A percentile compares a stretch with the other conserved stretches of the same genome.
Evolutionary conservation across 2,113 vertebrate species (phyloP).

Genomic region (Ibidorhyncha struthersii): DNA sequence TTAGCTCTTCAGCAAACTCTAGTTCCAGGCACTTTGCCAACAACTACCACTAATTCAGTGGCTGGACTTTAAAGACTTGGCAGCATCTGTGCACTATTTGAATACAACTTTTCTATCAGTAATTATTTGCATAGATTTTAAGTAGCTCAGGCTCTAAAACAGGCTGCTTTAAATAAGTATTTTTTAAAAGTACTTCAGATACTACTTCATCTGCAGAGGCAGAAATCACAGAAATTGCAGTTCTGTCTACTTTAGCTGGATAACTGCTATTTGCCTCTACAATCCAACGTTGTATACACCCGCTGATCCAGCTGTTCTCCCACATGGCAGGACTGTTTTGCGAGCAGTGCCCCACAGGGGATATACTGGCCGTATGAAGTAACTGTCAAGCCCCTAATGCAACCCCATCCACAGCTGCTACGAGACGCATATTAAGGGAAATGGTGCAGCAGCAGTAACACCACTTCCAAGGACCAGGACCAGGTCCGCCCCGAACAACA

Average conservation of each 20-base stretch:
- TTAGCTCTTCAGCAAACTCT: neutral
- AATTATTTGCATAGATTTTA: slow-evolving; percentile 34
- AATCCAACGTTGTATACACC: rapidly evolving
- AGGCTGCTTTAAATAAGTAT: neutral
- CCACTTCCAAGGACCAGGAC: neutral
- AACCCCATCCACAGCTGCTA: neutral
- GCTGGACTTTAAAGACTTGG: slow-evolving; percentile 37
- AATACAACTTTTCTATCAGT: neutral
- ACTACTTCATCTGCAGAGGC: neutral
- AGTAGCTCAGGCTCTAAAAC: neutral
- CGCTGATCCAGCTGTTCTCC: neutral
- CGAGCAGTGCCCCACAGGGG: neutral
- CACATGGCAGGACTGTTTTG: neutral
- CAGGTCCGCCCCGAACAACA: neutral
- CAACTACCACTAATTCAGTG: neutral
- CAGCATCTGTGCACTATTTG: neutral
- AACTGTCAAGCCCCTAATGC: neutral
- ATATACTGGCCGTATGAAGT: neutral
- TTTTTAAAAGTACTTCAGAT: neutral
- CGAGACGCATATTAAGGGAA: neutral
- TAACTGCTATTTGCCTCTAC: neutral
- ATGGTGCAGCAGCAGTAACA: neutral
- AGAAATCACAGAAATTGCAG: neutral
- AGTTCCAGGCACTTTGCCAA: slow-evolving; percentile 4
- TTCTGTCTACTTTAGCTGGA: neutral